A percentile compares a stretch with the other conserved stretches of the same genome.
Conservation (phyloP, 1,140 invertebrate species). For the Agrilus planipennis region DNA sequence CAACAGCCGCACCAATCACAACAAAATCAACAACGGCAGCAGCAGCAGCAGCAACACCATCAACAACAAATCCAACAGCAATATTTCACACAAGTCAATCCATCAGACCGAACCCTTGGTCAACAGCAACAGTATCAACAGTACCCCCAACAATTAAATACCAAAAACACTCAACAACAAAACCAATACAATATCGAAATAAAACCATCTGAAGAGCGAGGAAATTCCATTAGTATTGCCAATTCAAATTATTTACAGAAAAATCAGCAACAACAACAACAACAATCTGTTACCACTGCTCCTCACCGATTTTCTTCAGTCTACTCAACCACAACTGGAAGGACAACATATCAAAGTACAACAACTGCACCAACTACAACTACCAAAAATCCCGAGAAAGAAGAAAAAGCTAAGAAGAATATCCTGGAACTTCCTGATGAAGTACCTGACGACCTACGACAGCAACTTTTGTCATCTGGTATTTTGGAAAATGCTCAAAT, state of each 20-base stretch:
- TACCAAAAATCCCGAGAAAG: conserved; percentile 31
- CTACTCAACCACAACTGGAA: conserved; percentile 13
- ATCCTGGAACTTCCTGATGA: conserved; percentile 64
- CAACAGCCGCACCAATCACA: conserved; percentile 11
- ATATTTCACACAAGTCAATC: too few relatives aligned
- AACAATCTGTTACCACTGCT: conserved; percentile 12
- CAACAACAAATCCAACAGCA: conserved; percentile 19
- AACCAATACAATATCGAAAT: background rate
- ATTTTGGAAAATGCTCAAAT: conserved; percentile 78
- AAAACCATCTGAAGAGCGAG: too few relatives aligned
- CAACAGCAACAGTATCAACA: conserved; percentile 3
- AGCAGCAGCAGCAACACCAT: conserved; percentile 15
- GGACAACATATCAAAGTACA: conserved; percentile 22
- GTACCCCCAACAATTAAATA: conserved; percentile 6
- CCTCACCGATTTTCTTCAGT: too few relatives aligned
- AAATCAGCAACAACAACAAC: conserved; percentile 5
- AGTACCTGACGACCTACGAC: conserved; percentile 71
- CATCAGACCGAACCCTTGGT: background rate
- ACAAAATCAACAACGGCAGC: conserved; percentile 5
- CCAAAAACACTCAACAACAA: conserved; percentile 3
- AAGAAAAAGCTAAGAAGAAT: conserved; percentile 33
- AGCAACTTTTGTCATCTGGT: conserved; percentile 71
- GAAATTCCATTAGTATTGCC: too few relatives aligned
- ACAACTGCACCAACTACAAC: conserved; percentile 25
- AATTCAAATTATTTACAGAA: too few relatives aligned